These are phyloP conservation scores for Prosopocoilus inquinatus DNA, from an alignment of 2,888 invertebrate species.

Conservation along the genomic window DNA sequence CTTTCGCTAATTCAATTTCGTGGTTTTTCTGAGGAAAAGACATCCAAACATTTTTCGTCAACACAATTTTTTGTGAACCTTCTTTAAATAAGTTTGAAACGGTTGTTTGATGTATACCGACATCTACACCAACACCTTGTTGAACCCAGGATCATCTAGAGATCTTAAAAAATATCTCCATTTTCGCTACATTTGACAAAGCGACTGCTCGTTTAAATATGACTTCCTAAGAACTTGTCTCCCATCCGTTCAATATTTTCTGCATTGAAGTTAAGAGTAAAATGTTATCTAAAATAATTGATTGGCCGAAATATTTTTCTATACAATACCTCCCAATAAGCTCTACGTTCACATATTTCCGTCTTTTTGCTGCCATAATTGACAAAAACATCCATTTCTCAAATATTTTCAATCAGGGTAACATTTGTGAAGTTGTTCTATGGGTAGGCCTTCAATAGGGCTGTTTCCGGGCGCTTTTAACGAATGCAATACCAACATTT, in stretches of 20 bases:
- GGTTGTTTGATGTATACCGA: neutral
- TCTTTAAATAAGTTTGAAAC: neutral
- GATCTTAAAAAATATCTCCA: neutral
- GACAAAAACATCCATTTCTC: constrained; percentile 5
- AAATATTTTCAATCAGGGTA: constrained; percentile 2
- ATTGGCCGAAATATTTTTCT: constrained; percentile 1
- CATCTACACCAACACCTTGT: constrained; percentile 1
- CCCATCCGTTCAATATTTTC: neutral
- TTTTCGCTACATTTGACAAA: no score
- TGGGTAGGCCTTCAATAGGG: no score
- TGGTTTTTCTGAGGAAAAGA: neutral
- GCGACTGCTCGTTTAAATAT: no score
- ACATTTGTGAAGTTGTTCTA: neutral
- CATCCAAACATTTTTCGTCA: no score
- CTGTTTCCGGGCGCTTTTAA: no score
- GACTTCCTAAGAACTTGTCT: neutral
- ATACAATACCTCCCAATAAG: constrained; percentile 4
- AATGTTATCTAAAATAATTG: neutral
- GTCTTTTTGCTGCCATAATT: neutral
- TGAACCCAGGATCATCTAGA: neutral
- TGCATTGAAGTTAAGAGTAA: neutral
- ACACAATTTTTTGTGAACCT: neutral
- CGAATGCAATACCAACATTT: no score
- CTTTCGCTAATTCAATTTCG: neutral
- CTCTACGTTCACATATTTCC: constrained; percentile 6